These are phyloP conservation scores for Zoanthus solanderi DNA, from an alignment of 92 coral and sea anemone species.

Conservation along the genomic window DNA sequence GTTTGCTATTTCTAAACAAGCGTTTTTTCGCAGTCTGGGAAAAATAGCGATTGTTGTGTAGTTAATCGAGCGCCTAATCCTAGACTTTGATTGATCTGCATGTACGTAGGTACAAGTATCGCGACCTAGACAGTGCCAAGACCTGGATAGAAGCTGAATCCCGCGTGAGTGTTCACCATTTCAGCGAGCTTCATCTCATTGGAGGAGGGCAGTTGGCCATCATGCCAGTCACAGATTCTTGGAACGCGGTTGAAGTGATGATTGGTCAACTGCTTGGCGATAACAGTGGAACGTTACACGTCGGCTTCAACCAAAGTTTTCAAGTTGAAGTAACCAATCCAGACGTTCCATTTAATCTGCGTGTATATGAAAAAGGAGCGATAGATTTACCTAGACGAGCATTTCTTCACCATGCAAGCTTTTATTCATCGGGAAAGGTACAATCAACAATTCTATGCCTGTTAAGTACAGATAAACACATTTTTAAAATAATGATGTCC, in stretches of 20 bases:
- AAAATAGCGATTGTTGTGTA: no score
- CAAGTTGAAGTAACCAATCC: constrained; percentile 68
- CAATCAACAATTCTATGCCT: background rate
- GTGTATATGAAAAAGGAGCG: constrained; percentile 71
- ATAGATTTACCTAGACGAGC: constrained; percentile 71
- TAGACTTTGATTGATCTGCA: background rate
- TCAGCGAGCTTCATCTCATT: constrained; percentile 68
- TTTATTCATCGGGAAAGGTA: constrained; percentile 78
- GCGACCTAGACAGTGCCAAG: constrained; percentile 67
- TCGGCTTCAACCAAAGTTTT: constrained; percentile 69
- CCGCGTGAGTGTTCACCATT: constrained; percentile 42
- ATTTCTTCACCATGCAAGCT: constrained; percentile 69
- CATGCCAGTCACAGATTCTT: constrained; percentile 41
- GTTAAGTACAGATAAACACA: background rate
- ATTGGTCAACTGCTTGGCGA: constrained; percentile 71
- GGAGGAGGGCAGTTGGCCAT: constrained; percentile 75
- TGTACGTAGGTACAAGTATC: constrained; percentile 56
- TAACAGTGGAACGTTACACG: constrained; percentile 69
- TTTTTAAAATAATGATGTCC: no score
- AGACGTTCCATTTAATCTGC: constrained; percentile 73
- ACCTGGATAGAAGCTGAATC: constrained; percentile 76
- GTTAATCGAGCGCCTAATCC: no score
- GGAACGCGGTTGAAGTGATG: constrained; percentile 48
- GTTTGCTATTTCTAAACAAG: no score
- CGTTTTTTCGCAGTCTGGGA: no score